Percentiles rank a stretch among this genome's conserved stretches.
Evolutionary conservation across 2,888 invertebrate genomes (phyloP).

Genomic region (Lysandra bellargus): DNA sequence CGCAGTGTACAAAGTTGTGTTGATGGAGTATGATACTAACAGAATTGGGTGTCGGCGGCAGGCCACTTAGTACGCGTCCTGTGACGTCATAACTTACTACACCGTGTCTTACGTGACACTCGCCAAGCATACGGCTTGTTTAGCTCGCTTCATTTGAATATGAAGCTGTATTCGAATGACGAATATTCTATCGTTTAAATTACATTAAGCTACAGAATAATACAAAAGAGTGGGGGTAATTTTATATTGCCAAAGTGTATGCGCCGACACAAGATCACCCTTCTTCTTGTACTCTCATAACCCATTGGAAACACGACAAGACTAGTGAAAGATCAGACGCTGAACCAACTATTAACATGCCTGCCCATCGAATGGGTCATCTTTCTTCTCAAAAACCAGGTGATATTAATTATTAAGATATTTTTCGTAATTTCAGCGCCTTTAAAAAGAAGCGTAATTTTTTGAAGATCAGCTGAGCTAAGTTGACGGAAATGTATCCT

Average conservation of each 20-base stretch:
- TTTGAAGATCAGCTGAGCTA: background rate
- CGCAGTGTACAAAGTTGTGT: conserved; percentile 33
- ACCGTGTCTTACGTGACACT: background rate
- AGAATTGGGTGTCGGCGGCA: conserved; percentile 35
- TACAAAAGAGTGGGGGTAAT: too few species aligned
- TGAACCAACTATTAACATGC: too few species aligned
- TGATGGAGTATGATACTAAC: conserved; percentile 33
- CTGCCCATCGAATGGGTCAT: too few species aligned
- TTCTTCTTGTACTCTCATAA: too few species aligned
- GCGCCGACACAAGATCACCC: too few species aligned
- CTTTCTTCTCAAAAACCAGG: too few species aligned
- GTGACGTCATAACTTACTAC: conserved; percentile 9
- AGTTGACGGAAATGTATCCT: background rate
- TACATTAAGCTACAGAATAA: too few species aligned
- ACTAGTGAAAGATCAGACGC: too few species aligned
- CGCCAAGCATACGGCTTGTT: background rate
- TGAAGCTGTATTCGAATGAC: background rate
- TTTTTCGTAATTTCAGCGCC: too few species aligned
- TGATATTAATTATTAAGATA: too few species aligned
- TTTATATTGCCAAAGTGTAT: too few species aligned
- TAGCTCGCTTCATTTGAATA: background rate
- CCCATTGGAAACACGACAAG: too few species aligned
- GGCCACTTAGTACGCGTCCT: conserved; percentile 30
- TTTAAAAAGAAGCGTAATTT: background rate
- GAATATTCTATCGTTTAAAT: background rate